Evolutionary conservation across 2,888 invertebrate species (phyloP).

Genomic region (Pristionchus exspectatus): DNA sequence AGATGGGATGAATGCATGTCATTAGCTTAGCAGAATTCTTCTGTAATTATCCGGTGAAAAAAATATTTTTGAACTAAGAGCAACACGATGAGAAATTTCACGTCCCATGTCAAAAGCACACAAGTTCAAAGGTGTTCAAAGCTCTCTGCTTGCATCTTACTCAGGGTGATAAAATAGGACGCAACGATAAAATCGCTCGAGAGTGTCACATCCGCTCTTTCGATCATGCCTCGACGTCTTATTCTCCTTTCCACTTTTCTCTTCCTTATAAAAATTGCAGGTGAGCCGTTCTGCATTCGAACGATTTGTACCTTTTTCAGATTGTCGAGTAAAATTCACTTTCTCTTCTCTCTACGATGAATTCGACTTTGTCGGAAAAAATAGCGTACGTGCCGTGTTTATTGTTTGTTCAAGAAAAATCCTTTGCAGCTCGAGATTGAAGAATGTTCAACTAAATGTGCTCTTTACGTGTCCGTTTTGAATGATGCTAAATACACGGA

Average conservation of each 20-base stretch:
- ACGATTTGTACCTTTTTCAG: not conserved
- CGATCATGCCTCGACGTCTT: not conserved
- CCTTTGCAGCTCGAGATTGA: not conserved
- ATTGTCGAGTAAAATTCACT: not conserved
- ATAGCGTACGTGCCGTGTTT: not conserved
- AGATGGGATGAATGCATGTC: no score
- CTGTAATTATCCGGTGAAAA: no score
- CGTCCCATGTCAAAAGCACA: no score
- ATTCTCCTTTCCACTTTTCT: not conserved
- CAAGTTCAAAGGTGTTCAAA: no score
- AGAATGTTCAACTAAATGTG: not conserved
- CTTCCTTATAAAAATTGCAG: not conserved
- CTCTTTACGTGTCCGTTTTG: not conserved
- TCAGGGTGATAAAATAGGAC: not conserved
- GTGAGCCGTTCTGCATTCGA: not conserved
- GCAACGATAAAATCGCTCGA: conserved; percentile 23
- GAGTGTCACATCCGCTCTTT: not conserved
- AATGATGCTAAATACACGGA: not conserved
- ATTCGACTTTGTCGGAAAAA: not conserved
- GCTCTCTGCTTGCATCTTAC: not conserved
- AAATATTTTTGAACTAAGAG: no score
- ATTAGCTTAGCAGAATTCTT: no score
- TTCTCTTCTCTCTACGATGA: conserved; percentile 22
- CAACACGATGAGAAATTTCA: no score
- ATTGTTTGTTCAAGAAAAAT: no score